These are phyloP conservation scores for Drosophila affinis DNA, from an alignment of 2,888 invertebrate genomes.

Conservation along the genomic window DNA sequence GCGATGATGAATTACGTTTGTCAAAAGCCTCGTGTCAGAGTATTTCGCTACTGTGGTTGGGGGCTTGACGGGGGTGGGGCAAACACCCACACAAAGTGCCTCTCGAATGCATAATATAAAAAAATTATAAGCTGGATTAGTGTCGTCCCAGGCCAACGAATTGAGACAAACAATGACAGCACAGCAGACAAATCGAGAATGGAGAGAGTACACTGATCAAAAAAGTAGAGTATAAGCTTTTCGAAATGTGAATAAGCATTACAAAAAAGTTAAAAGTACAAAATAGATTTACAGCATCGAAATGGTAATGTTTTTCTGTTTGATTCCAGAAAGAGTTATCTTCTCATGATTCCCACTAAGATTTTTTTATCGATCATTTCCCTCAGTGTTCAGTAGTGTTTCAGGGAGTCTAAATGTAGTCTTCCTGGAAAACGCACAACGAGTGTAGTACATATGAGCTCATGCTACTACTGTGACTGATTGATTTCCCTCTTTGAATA, in stretches of 20 bases:
- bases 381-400: too few relatives aligned
- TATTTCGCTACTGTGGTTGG: slow-evolving; percentile 67
- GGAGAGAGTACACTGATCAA: neutral
- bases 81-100: neutral
- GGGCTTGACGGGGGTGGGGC: neutral
- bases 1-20: slow-evolving; percentile 68
- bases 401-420: neutral
- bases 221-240: too few relatives aligned
- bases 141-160: slow-evolving; percentile 67
- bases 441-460: too few relatives aligned
- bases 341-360: too few relatives aligned
- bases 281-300: too few relatives aligned
- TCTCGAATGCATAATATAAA: slow-evolving; percentile 55
- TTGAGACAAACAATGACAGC: slow-evolving; percentile 77
- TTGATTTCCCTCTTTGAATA: slow-evolving; percentile 61
- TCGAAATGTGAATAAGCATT: too few relatives aligned
- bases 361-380: too few relatives aligned
- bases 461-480: slow-evolving; percentile 70
- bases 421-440: slow-evolving; percentile 58
- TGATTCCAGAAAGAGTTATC: too few relatives aligned
- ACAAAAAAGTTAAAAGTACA: neutral
- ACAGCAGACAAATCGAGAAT: slow-evolving; percentile 11
- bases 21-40: slow-evolving; percentile 61
- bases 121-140: slow-evolving; percentile 79
- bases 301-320: neutral